Evolutionary conservation across 1,140 invertebrate species (phyloP).

Genomic region (Dicyema japonicum): DNA sequence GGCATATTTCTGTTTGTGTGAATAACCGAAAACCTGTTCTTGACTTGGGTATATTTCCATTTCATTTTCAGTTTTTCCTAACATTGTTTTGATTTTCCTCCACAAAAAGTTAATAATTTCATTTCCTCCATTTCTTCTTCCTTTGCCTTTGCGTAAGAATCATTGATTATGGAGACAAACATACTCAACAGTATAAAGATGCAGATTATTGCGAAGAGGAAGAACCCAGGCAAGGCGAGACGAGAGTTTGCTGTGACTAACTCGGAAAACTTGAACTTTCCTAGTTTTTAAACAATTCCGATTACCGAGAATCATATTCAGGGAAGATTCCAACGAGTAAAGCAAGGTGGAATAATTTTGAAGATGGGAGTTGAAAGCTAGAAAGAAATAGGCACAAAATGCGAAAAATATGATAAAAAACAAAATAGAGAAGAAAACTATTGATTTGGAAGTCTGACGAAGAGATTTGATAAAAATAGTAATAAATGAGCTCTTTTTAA

Average conservation of each 20-base stretch:
- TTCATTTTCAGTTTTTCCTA: too few species aligned
- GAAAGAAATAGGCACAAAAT: slow-evolving; percentile 22
- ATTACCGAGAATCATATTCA: slow-evolving; percentile 26
- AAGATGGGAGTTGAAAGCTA: slow-evolving; percentile 19
- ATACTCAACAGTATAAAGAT: slow-evolving; percentile 21
- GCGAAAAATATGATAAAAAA: slow-evolving; percentile 17
- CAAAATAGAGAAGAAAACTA: slow-evolving; percentile 17
- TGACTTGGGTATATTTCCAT: too few species aligned
- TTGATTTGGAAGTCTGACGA: slow-evolving; percentile 8
- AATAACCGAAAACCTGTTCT: too few species aligned
- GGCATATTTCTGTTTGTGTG: too few species aligned
- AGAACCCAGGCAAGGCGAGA: slow-evolving; percentile 23
- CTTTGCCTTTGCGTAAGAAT: slow-evolving; percentile 1
- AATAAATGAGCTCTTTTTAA: slow-evolving; percentile 25
- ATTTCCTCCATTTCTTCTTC: too few species aligned
- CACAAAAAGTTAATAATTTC: too few species aligned
- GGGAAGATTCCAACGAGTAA: slow-evolving; percentile 19
- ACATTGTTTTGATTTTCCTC: too few species aligned
- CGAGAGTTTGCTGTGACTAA: slow-evolving; percentile 18
- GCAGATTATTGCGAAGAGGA: slow-evolving; percentile 23
- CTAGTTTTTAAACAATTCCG: too few species aligned
- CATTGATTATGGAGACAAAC: slow-evolving; percentile 3
- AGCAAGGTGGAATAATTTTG: slow-evolving; percentile 22
- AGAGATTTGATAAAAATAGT: slow-evolving; percentile 16
- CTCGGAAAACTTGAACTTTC: slow-evolving; percentile 24